Conservation (phyloP, 2,888 invertebrate genomes). For the Spilosoma lubricipeda region DNA sequence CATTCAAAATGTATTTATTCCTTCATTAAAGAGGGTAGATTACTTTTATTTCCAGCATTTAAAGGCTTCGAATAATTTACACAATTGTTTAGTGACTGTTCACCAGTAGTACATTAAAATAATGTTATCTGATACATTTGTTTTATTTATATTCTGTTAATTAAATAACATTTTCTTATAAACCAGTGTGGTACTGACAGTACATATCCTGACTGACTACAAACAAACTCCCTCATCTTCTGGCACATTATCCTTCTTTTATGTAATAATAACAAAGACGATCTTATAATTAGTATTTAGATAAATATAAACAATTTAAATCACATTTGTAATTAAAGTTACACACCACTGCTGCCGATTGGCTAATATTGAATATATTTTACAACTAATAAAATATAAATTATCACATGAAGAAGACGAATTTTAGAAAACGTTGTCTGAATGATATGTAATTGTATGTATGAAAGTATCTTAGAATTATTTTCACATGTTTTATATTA, state of each 20-base stretch:
- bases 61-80: constrained; percentile 31
- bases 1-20: constrained; percentile 18
- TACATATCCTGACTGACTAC: constrained; percentile 25
- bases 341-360: not conserved
- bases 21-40: constrained; percentile 22
- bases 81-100: constrained; percentile 36
- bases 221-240: constrained; percentile 12
- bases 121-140: constrained; percentile 42
- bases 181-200: constrained; percentile 14
- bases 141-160: constrained; percentile 38
- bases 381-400: not conserved
- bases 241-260: not conserved
- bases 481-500: not conserved
- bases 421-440: not conserved
- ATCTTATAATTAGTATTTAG: constrained; percentile 9
- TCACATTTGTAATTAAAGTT: not conserved
- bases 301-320: constrained; percentile 4
- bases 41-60: constrained; percentile 33
- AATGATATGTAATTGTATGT: not conserved
- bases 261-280: constrained; percentile 20
- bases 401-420: not conserved
- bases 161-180: not conserved
- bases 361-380: not conserved
- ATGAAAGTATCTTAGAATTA: not conserved
- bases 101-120: constrained; percentile 48